phyloP scores from a whole-genome alignment of 2,113 vertebrate species.

The Hippocampus barbouri region DNA sequence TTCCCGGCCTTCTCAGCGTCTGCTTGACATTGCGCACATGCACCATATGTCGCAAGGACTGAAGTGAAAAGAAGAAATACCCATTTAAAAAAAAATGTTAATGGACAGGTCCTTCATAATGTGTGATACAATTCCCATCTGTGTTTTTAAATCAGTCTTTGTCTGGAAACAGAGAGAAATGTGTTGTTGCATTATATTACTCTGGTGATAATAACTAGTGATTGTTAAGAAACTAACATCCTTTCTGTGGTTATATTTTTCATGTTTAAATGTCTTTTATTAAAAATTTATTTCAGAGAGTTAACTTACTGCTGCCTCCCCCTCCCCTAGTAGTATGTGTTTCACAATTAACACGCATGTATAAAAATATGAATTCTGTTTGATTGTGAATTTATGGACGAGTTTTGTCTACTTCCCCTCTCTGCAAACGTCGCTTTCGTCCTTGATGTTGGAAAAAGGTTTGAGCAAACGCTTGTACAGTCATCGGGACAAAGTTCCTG shows the following conservation, averaged over 20 bases:
- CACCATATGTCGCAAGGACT: conserved; percentile 28
- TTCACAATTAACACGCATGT: too few relatives aligned
- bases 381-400: too few relatives aligned
- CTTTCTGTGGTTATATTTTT: conserved; percentile 24
- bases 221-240: not conserved
- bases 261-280: conserved; percentile 58
- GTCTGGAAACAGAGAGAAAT: conserved; percentile 27
- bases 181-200: not conserved
- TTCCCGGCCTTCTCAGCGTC: conserved; percentile 16
- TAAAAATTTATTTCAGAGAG: conserved; percentile 43
- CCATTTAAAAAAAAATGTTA: conserved; percentile 32
- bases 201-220: conserved; percentile 42
- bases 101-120: conserved; percentile 62
- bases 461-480: too few relatives aligned
- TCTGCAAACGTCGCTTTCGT: too few relatives aligned
- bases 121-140: conserved; percentile 62
- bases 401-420: too few relatives aligned
- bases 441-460: too few relatives aligned
- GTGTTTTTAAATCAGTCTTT: conserved; percentile 36
- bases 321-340: too few relatives aligned
- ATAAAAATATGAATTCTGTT: too few relatives aligned
- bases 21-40: conserved; percentile 29
- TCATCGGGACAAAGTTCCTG: too few relatives aligned
- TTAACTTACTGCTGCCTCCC: not conserved
- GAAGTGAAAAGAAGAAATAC: conserved; percentile 28